Conservation (phyloP, 2,113 vertebrate genomes). For the Campylomormyrus numenius region DNA sequence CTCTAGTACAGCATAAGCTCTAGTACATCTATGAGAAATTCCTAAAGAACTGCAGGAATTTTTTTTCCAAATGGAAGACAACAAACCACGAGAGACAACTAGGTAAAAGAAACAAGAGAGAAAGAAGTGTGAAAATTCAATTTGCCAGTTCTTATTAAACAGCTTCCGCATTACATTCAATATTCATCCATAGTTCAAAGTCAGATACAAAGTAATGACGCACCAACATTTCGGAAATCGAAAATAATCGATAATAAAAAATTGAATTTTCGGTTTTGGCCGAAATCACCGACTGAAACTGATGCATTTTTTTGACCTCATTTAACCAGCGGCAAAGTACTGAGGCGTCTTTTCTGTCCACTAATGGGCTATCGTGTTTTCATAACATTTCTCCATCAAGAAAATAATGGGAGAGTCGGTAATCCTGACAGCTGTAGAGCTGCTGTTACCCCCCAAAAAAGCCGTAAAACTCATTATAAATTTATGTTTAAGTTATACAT, state of each 20-base stretch:
- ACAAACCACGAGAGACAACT: background rate
- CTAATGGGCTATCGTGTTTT: background rate
- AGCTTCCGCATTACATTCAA: background rate
- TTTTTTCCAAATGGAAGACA: background rate
- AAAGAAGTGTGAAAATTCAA: background rate
- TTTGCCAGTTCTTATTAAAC: background rate
- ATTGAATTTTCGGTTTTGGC: background rate
- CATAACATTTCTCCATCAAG: background rate
- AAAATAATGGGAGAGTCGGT: background rate
- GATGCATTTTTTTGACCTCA: background rate
- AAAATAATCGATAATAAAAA: background rate
- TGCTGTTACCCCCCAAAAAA: background rate
- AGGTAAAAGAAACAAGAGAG: background rate
- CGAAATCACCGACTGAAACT: background rate
- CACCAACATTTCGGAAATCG: background rate
- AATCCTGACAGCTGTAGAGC: background rate
- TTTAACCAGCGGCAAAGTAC: no score
- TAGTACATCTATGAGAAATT: background rate
- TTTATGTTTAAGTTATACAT: background rate
- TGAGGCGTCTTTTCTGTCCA: background rate
- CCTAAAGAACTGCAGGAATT: background rate
- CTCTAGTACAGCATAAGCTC: background rate
- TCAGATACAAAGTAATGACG: background rate
- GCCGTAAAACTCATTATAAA: background rate
- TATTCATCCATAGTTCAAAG: background rate